Conservation (phyloP, 2,797 vertebrate genomes). For the Macropus fuliginosus region DNA sequence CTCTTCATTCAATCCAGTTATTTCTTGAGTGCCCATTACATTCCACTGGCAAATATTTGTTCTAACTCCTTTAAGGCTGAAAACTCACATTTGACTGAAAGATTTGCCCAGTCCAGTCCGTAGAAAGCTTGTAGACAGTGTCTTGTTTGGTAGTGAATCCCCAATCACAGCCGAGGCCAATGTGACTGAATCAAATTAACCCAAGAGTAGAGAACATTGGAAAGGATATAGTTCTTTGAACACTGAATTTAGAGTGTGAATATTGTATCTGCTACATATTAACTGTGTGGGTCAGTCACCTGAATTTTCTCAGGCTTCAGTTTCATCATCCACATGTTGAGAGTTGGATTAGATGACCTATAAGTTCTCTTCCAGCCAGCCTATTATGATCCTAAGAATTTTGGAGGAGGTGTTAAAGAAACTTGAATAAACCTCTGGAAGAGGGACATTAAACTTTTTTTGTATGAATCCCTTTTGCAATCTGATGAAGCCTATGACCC, state of each 20-base stretch:
- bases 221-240: background rate
- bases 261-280: background rate
- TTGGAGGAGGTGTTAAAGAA: background rate
- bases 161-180: background rate
- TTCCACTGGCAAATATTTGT: background rate
- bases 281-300: background rate
- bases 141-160: background rate
- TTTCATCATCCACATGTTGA: background rate
- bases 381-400: background rate
- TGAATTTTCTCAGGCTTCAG: background rate
- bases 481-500: background rate
- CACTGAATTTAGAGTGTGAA: background rate
- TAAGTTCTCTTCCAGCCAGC: background rate
- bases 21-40: constrained; percentile 7
- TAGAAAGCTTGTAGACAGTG: background rate
- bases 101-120: background rate
- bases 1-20: background rate
- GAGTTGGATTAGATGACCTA: background rate
- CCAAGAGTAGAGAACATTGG: background rate
- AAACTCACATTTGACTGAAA: background rate
- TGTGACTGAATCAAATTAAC: background rate
- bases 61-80: constrained; percentile 11
- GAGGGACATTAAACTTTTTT: background rate
- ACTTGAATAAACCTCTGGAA: background rate
- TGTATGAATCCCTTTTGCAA: background rate